Percentiles rank a stretch among this genome's conserved stretches.
Evolutionary conservation across 2,113 vertebrate genomes (phyloP).

Genomic region (Clupea harengus): DNA sequence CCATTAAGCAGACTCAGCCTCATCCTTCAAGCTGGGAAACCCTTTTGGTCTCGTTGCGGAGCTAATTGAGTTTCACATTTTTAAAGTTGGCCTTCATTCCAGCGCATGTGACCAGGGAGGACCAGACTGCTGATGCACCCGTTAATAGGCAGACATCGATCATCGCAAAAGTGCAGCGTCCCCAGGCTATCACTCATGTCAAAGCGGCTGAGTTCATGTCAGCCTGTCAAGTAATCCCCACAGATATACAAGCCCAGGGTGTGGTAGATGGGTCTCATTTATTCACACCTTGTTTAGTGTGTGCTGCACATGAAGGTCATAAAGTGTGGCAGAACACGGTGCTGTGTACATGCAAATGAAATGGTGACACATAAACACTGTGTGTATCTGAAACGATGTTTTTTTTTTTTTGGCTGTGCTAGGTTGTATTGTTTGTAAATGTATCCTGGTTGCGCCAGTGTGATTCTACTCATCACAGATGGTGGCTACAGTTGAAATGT

Average conservation of each 20-base stretch:
- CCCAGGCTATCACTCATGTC: neutral
- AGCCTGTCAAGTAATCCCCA: constrained; percentile 3
- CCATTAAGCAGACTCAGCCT: neutral
- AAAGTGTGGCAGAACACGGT: neutral
- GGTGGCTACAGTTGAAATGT: neutral
- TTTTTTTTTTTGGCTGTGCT: neutral
- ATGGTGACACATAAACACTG: neutral
- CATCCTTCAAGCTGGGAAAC: neutral
- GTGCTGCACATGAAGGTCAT: neutral
- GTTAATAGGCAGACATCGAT: constrained; percentile 30
- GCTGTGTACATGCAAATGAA: neutral
- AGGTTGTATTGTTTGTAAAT: neutral
- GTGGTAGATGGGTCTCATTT: neutral
- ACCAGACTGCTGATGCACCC: neutral
- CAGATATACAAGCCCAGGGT: neutral
- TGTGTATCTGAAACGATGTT: neutral
- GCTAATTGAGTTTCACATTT: neutral
- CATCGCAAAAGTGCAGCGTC: constrained; percentile 3
- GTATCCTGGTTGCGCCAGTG: neutral
- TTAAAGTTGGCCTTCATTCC: neutral
- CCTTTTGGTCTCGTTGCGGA: neutral
- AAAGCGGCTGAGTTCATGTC: neutral
- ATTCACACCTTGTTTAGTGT: neutral
- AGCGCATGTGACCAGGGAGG: neutral
- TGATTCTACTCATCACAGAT: neutral